These are phyloP conservation scores for Dendrolimus houi DNA, from an alignment of 2,888 invertebrate genomes.

Conservation along the genomic window DNA sequence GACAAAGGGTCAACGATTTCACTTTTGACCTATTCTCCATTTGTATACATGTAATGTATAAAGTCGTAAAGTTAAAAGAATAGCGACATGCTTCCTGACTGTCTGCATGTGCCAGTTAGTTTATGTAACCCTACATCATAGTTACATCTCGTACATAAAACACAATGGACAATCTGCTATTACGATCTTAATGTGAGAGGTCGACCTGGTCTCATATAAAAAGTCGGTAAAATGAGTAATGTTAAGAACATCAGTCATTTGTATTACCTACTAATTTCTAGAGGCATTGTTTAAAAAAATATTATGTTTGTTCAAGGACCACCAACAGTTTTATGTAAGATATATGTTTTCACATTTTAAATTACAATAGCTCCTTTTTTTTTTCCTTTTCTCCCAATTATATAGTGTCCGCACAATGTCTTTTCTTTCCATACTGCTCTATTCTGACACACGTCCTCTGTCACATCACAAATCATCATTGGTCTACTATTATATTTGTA, in stretches of 20 bases:
- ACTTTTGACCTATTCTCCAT: neutral
- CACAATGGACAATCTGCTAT: neutral
- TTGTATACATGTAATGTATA: neutral
- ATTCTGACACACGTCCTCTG: too few relatives aligned
- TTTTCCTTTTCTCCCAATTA: too few relatives aligned
- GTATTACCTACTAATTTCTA: neutral
- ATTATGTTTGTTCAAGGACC: too few relatives aligned
- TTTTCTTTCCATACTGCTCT: too few relatives aligned
- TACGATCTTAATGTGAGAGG: neutral
- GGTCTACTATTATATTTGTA: too few relatives aligned
- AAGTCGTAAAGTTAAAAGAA: neutral
- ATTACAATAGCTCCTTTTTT: too few relatives aligned
- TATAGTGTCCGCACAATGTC: too few relatives aligned
- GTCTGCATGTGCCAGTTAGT: neutral
- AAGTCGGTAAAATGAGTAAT: neutral
- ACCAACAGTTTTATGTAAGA: too few relatives aligned
- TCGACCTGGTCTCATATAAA: neutral
- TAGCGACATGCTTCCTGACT: neutral
- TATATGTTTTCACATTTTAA: too few relatives aligned
- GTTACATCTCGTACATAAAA: neutral
- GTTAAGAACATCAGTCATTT: neutral
- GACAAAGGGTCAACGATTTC: neutral
- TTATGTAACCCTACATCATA: neutral
- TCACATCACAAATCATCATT: too few relatives aligned
- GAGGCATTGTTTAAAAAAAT: too few relatives aligned